Conservation (phyloP, 2,797 vertebrate genomes). For the Mergus octosetaceus region DNA sequence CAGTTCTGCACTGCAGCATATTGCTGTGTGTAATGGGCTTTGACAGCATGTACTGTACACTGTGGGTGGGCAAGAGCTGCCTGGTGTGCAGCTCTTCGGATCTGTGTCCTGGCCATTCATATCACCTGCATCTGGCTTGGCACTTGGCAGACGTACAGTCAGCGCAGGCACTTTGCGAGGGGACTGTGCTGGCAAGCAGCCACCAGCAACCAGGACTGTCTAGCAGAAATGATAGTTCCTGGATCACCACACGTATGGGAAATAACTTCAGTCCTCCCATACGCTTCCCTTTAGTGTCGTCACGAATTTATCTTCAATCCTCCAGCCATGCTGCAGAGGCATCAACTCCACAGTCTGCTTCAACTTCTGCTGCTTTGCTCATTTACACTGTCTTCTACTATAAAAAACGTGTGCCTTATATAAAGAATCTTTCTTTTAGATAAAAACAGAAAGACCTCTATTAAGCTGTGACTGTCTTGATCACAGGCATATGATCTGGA, state of each 20-base stretch:
- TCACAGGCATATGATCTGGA: not conserved
- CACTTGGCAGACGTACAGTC: not conserved
- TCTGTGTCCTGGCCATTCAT: not conserved
- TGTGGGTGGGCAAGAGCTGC: slow-evolving; percentile 12
- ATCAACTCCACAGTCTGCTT: not conserved
- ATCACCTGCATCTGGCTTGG: slow-evolving; percentile 21
- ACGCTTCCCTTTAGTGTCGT: not conserved
- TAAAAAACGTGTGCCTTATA: not conserved
- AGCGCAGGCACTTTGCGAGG: not conserved
- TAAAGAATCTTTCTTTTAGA: not conserved
- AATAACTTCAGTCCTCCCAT: not conserved
- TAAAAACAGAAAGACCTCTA: not conserved
- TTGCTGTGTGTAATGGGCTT: not conserved
- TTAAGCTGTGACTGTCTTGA: not conserved
- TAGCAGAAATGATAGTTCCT: not conserved
- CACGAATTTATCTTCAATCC: not conserved
- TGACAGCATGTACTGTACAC: not conserved
- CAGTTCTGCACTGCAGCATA: not conserved
- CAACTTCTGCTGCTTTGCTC: not conserved
- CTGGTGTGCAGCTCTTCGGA: not conserved
- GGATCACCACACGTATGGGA: not conserved
- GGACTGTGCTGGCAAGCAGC: not conserved
- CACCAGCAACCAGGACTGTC: not conserved
- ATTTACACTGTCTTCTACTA: not conserved
- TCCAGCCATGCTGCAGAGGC: not conserved